Evolutionary conservation across 2,797 vertebrate genomes (phyloP).

Genomic region (Propithecus deckenii): DNA sequence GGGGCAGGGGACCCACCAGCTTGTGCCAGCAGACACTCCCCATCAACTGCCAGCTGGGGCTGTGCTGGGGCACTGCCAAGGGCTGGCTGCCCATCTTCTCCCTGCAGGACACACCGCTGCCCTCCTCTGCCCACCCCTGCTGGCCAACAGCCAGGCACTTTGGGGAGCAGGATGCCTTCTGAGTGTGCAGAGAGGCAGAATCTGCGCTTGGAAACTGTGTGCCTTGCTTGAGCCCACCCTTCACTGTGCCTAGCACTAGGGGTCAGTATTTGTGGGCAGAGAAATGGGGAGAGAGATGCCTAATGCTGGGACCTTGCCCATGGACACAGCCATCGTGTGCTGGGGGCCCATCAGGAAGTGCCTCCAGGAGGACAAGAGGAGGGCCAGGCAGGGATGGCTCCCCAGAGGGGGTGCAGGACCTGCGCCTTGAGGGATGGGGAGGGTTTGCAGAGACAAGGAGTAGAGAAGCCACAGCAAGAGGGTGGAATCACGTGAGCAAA

Average conservation of each 20-base stretch:
- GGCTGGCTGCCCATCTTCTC: constrained; percentile 31
- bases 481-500: neutral
- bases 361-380: neutral
- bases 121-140: neutral
- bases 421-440: neutral
- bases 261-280: neutral
- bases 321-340: neutral
- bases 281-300: neutral
- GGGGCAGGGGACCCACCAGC: neutral
- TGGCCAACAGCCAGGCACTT: constrained; percentile 14
- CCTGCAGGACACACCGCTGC: neutral
- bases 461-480: neutral
- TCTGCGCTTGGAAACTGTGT: neutral
- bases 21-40: neutral
- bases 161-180: neutral
- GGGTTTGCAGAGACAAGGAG: neutral
- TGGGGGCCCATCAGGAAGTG: neutral
- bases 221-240: neutral
- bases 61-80: constrained; percentile 26
- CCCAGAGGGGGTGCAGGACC: neutral
- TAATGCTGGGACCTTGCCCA: neutral
- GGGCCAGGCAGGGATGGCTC: neutral
- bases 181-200: neutral
- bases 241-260: neutral
- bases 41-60: neutral